Evolutionary conservation across 2,797 vertebrate genomes (phyloP).

Genomic region (Meda fulgida): DNA sequence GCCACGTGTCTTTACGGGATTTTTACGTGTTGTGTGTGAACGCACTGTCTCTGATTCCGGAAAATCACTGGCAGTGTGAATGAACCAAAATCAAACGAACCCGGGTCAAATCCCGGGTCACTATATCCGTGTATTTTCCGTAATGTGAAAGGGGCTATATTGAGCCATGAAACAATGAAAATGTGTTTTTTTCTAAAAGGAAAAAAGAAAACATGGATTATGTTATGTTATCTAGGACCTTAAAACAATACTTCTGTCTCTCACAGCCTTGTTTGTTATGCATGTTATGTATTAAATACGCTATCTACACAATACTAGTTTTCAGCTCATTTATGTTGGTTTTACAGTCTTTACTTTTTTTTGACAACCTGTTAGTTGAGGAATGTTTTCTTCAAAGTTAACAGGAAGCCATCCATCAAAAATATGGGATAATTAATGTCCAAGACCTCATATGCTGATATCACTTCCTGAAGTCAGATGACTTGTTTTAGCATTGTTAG

Average conservation of each 20-base stretch:
- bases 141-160: no score
- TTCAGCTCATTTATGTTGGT: not conserved
- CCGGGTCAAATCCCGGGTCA: no score
- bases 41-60: no score
- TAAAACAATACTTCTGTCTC: not conserved
- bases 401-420: constrained; percentile 45
- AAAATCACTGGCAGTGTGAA: no score
- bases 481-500: constrained; percentile 6
- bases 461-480: constrained; percentile 50
- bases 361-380: not conserved
- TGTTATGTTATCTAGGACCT: not conserved
- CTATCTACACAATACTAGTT: not conserved
- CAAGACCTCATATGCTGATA: constrained; percentile 42
- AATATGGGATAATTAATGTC: not conserved
- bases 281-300: not conserved
- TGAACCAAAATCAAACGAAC: no score
- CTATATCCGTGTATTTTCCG: no score
- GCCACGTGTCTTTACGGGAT: no score
- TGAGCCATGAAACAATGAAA: not conserved
- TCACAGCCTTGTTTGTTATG: not conserved
- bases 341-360: not conserved
- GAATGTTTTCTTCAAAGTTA: constrained; percentile 32
- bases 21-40: no score
- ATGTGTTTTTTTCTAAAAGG: not conserved
- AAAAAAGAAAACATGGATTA: not conserved